Base-by-base conservation (phyloP, 35 echinoderm and acorn worm genomes). In the Ptychodera flava region DNA sequence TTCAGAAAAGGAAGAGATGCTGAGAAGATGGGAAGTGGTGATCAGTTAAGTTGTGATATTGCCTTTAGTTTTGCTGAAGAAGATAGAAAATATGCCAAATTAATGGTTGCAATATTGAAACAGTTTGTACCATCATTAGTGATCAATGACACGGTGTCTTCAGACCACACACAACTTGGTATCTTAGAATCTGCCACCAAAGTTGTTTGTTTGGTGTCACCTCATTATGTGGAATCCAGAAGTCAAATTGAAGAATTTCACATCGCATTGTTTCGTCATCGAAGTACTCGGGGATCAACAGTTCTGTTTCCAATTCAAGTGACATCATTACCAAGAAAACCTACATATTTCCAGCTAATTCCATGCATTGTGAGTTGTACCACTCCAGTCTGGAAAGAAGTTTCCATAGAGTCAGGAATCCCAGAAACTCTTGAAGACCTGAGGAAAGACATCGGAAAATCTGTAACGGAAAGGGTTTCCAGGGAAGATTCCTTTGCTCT, bases 221-320 rank as follows among this genome's bases (percentile, higher is more conserved):
- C 92, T 16, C 85, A 85, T 82, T 99, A 99, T 82, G 76, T 91
- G 0, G 96, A 99, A 32, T 94, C 93, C 16, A 90, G 88, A 22
- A 88, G 94, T 31, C 91, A 91, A 22, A 88, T 92, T 29, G 96
- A 99, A 89, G 96, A 99, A 38, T 89, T 99, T 29, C 90, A 99
- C 88, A 94, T 94, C n/a, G 90, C 90, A 16, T 82, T 99, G n/a
- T 92, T 90, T 76, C 76, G 96, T 16, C 89, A 94, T 78, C 84
- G 96, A 31, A 89, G 82, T 35, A 81, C 30, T 2, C 35, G 78
- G 22, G 22, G 45, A 12, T 12, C 45, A 12, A 64, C 87, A 16
- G 86, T 91, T 2, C 85, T 99, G 30, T 90, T 94, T 38, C 96
- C 96, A 1, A 82, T 99, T 27, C 87, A 76, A 15, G 30, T 99